Base-by-base conservation (phyloP, 2,888 invertebrate species). In the Cosmia trapezina region DNA sequence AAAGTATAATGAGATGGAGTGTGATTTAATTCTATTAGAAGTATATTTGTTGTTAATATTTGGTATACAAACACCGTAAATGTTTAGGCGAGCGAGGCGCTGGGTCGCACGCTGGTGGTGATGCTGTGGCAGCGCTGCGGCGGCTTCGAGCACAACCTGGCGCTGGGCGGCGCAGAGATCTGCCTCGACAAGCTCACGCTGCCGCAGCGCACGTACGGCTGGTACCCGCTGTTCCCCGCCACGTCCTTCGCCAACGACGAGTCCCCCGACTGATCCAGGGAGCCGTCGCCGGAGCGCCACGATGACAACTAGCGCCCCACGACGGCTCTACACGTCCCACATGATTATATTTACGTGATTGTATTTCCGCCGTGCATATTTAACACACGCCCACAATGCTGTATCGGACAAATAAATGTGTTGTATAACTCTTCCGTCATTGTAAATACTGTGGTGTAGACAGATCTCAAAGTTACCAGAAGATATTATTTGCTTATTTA, bases 71-170 rank as follows among this genome's bases (percentile, higher is more conserved):
- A 54, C 72, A 72, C 63, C 72, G 45, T 73, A 43, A 62, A 62
- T 53, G 73, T 78, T 19, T 87, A 97, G 97, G 97, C 97, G 22
- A 97, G 97, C 88, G 98, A 98, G 91, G 97, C 98, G 0, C 96
- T 98, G 43, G 98, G 98, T 0, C 97, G 99, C 71, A 98, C 98
- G 79, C 96, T 99, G 83, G 97, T 99, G 84, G 98, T 99, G 69
- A 98, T 98, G 98, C 97, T 99, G 64, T 99, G 99, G 99, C 98
- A 99, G 90, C 97, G 98, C 76, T 98, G 98, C 91, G 98, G 98
- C 76, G 98, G 98, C 5, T 98, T 98, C 93, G 98, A 98, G 90
- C 98, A 98, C 93, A 98, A 98, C 91, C 91, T 96, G 59, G 96
- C 96, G 59, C 95, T 99, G 57, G 99, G 99, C 17, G 98, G 98